phyloP scores from a whole-genome alignment of 2,888 invertebrate species.

The Metacarcinus magister region DNA sequence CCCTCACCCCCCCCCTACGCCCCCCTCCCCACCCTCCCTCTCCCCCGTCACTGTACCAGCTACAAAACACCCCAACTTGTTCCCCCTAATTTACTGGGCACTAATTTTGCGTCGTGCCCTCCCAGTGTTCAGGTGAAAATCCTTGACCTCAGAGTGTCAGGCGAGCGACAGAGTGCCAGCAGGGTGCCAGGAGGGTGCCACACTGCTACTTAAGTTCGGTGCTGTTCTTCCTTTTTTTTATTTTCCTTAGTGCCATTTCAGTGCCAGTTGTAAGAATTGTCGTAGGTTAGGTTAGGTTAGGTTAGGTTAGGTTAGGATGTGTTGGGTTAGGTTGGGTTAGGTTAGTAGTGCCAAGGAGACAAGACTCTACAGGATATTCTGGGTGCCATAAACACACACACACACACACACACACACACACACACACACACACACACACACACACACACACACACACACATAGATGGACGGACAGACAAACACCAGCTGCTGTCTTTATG shows the following conservation, averaged over 20 bases:
- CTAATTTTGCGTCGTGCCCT: not conserved
- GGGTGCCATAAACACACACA: conserved; percentile 49
- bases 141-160: conserved; percentile 36
- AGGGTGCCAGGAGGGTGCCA: not conserved
- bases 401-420: conserved; percentile 52
- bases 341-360: not conserved
- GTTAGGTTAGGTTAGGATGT: not conserved
- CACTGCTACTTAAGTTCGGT: not conserved
- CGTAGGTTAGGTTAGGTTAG: not conserved
- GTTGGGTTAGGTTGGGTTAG: too few species aligned
- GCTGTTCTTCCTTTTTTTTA: not conserved
- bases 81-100: conserved; percentile 36
- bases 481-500: conserved; percentile 44
- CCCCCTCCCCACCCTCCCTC: not conserved
- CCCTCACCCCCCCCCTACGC: not conserved
- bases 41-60: not conserved
- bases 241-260: not conserved
- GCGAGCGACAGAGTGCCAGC: not conserved
- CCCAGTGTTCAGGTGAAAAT: conserved; percentile 29
- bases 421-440: conserved; percentile 50
- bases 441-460: conserved; percentile 60
- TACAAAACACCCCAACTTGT: conserved; percentile 30
- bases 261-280: not conserved
- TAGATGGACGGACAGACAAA: conserved; percentile 43
- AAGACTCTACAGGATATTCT: not conserved